A percentile compares a stretch with the other conserved stretches of the same genome.
Conservation (phyloP, 2,888 invertebrate species). For the Andrena chrysosceles region DNA sequence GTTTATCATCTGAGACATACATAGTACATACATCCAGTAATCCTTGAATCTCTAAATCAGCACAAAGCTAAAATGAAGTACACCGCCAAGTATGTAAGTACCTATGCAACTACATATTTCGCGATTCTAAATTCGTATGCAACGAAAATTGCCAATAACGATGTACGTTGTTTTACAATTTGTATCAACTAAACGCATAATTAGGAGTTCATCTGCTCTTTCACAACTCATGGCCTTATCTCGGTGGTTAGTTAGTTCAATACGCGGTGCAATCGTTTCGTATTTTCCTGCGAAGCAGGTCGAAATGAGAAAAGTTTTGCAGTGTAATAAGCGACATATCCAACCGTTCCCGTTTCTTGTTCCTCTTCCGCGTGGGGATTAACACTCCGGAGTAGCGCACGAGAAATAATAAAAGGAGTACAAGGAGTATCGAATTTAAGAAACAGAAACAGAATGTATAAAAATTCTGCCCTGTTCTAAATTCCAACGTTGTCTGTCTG, state of each 20-base stretch:
- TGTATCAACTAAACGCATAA: background rate
- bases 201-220: slow-evolving; percentile 8
- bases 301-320: slow-evolving; percentile 81
- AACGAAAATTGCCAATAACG: background rate
- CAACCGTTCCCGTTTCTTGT: slow-evolving; percentile 32
- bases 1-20: background rate
- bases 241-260: slow-evolving; percentile 39
- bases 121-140: background rate
- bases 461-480: slow-evolving; percentile 5
- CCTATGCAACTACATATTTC: background rate
- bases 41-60: too few species aligned
- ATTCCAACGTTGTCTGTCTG: slow-evolving; percentile 26
- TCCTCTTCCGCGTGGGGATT: slow-evolving; percentile 38
- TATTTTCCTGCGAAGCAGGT: slow-evolving; percentile 59
- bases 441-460: background rate
- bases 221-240: slow-evolving; percentile 12
- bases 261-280: slow-evolving; percentile 56
- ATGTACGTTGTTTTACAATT: slow-evolving; percentile 5
- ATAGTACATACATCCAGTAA: background rate
- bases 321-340: slow-evolving; percentile 77
- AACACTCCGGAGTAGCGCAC: slow-evolving; percentile 48
- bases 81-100: background rate
- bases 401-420: slow-evolving; percentile 59
- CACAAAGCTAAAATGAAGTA: too few species aligned
- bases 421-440: slow-evolving; percentile 30